These are phyloP conservation scores for Tor tambroides DNA, from an alignment of 2,113 vertebrate species.

Conservation along the genomic window DNA sequence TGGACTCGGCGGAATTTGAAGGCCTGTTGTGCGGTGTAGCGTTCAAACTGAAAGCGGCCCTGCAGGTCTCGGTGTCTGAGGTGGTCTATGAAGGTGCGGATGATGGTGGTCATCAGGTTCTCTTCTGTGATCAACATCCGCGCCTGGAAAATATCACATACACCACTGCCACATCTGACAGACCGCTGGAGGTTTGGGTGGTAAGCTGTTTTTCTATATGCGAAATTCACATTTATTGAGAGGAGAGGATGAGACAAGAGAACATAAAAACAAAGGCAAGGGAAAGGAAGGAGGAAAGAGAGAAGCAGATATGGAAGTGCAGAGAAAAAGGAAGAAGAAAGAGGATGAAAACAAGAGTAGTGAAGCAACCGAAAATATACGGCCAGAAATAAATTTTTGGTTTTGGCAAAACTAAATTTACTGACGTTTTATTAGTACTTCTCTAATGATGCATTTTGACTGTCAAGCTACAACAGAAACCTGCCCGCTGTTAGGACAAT, in stretches of 20 bases:
- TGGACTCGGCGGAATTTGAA: constrained; percentile 97
- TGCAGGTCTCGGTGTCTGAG: constrained; percentile 90
- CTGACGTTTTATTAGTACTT: background rate
- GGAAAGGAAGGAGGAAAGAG: background rate
- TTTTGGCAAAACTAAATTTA: background rate
- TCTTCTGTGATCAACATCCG: constrained; percentile 96
- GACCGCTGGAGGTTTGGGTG: background rate
- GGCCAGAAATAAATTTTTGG: background rate
- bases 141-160: constrained; percentile 75
- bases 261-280: background rate
- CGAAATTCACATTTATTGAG: background rate
- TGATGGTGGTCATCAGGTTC: constrained; percentile 94
- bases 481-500: background rate
- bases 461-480: background rate
- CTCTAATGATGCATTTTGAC: background rate
- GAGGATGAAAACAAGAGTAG: background rate
- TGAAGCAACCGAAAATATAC: background rate
- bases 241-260: background rate
- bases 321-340: background rate
- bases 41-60: constrained; percentile 96
- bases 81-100: constrained; percentile 95
- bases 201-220: background rate
- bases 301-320: background rate
- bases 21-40: constrained; percentile 93
- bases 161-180: background rate